These are phyloP conservation scores for Chelon auratus DNA, from an alignment of 2,797 vertebrate species.

Conservation along the genomic window DNA sequence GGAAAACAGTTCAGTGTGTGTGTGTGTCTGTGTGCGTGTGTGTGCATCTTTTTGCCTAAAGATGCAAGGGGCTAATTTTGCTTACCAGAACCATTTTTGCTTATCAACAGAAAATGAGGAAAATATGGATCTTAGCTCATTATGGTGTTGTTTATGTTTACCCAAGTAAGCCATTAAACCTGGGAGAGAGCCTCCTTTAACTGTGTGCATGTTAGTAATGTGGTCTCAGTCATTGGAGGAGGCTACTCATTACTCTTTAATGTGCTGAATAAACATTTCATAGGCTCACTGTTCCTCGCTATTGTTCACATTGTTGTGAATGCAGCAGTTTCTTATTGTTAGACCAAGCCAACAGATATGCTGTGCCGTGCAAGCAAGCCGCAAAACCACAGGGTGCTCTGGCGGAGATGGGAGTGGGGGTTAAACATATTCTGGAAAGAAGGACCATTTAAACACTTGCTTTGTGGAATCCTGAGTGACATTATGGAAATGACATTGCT, in stretches of 20 bases:
- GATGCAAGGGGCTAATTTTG: conserved; percentile 70
- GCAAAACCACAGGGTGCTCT: conserved; percentile 52
- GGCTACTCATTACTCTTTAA: conserved; percentile 84
- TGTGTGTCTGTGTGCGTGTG: conserved; percentile 12
- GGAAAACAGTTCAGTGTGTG: conserved; percentile 24
- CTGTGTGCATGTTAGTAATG: conserved; percentile 76
- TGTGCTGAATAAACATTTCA: conserved; percentile 86
- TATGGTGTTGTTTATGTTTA: conserved; percentile 83
- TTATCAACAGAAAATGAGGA: conserved; percentile 78
- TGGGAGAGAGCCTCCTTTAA: conserved; percentile 68
- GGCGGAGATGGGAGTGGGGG: conserved; percentile 19
- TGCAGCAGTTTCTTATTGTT: conserved; percentile 82
- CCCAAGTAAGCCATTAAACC: conserved; percentile 80
- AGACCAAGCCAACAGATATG: conserved; percentile 64
- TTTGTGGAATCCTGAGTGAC: conserved; percentile 27
- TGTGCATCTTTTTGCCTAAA: conserved; percentile 64
- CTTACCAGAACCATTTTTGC: conserved; percentile 76
- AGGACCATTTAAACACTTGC: conserved; percentile 22
- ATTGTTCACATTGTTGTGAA: conserved; percentile 85
- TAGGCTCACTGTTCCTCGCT: conserved; percentile 67
- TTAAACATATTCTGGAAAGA: conserved; percentile 42
- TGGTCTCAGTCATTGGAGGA: conserved; percentile 79
- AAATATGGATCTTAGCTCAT: conserved; percentile 81
- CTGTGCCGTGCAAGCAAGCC: conserved; percentile 57
- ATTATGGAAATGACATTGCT: background rate